phyloP scores from a whole-genome alignment of 2,888 invertebrate genomes.

The Pheosia tremula region DNA sequence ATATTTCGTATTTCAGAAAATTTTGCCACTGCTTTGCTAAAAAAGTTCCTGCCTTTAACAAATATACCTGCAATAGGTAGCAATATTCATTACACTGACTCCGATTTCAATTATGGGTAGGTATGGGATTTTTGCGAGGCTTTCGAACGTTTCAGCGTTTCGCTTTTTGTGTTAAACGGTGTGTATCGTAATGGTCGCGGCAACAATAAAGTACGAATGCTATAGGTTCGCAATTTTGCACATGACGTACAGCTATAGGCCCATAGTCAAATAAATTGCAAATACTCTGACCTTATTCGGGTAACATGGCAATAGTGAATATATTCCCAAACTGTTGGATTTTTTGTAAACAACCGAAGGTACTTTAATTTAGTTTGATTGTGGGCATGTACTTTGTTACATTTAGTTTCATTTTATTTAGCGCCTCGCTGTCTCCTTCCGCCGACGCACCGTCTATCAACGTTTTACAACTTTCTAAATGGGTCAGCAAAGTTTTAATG shows the following conservation, averaged over 20 bases:
- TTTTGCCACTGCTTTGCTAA: too few species aligned
- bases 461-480: slow-evolving; percentile 54
- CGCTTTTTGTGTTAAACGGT: slow-evolving; percentile 65
- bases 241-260: slow-evolving; percentile 28
- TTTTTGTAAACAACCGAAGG: neutral
- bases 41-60: neutral
- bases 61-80: slow-evolving; percentile 10
- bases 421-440: slow-evolving; percentile 20
- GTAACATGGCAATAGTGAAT: too few species aligned
- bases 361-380: slow-evolving; percentile 18
- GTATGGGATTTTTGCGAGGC: slow-evolving; percentile 47
- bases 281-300: too few species aligned
- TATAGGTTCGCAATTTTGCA: slow-evolving; percentile 50
- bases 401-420: slow-evolving; percentile 5
- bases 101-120: slow-evolving; percentile 57
- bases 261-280: slow-evolving; percentile 2
- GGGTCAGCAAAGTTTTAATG: slow-evolving; percentile 65
- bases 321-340: neutral
- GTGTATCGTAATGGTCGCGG: slow-evolving; percentile 66
- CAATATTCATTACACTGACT: slow-evolving; percentile 49
- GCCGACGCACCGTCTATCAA: slow-evolving; percentile 31
- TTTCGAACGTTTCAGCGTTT: slow-evolving; percentile 52
- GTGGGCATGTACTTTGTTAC: slow-evolving; percentile 1
- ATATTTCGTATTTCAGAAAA: too few species aligned
- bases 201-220: slow-evolving; percentile 61